Conservation (phyloP, 2,888 invertebrate genomes). For the Leptura quadrifasciata region DNA sequence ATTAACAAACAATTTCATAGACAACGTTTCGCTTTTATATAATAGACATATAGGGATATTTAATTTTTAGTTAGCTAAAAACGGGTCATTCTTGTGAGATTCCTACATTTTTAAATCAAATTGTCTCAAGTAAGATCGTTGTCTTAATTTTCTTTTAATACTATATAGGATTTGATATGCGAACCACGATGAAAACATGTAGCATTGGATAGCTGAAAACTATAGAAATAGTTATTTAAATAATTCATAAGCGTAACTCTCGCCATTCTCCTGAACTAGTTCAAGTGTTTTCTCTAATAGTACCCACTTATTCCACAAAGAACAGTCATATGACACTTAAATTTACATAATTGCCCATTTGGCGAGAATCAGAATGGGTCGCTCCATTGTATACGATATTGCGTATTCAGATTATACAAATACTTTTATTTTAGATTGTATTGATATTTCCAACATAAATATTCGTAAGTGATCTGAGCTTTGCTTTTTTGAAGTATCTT, state of each 20-base stretch:
- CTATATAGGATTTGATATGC: background rate
- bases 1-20: no score
- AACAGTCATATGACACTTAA: background rate
- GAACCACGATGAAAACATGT: background rate
- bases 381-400: background rate
- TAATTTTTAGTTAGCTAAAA: no score
- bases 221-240: background rate
- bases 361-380: background rate
- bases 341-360: background rate
- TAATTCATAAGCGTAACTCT: conserved; percentile 2
- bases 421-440: background rate
- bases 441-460: background rate
- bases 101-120: no score
- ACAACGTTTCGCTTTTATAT: no score
- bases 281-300: conserved; percentile 7
- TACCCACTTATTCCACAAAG: conserved; percentile 4
- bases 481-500: background rate
- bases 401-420: background rate
- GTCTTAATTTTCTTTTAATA: background rate
- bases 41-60: no score
- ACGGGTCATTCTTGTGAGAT: no score
- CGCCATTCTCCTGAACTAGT: conserved; percentile 7
- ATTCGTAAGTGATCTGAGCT: background rate
- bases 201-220: background rate
- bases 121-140: no score